These are phyloP conservation scores for Lepidocyrtoides sp. DNA, from an alignment of 2,888 invertebrate species.

Conservation along the genomic window DNA sequence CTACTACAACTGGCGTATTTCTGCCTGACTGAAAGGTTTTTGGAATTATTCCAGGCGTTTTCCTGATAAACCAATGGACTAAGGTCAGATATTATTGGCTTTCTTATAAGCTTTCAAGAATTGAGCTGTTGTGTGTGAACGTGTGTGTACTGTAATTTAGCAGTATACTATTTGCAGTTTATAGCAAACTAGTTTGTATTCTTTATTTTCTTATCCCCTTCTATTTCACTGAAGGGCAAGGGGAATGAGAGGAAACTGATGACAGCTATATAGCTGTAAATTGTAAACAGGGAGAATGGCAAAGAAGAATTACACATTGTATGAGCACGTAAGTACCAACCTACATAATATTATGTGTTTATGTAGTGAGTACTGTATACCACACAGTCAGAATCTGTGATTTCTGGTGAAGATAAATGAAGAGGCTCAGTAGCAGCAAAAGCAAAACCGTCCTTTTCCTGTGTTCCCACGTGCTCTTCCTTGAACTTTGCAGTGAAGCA, in stretches of 20 bases:
- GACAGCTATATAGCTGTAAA: constrained; percentile 16
- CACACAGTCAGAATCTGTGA: constrained; percentile 46
- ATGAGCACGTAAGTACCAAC: background rate
- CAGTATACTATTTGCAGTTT: constrained; percentile 23
- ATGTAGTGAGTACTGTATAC: too few relatives aligned
- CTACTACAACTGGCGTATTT: background rate
- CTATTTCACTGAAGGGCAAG: background rate
- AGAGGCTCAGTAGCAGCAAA: constrained; percentile 35
- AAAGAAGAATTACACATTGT: background rate
- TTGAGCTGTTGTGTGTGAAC: constrained; percentile 38
- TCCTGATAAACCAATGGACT: constrained; percentile 40
- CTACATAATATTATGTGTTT: background rate
- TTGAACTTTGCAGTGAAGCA: background rate
- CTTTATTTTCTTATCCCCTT: background rate
- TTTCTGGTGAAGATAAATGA: constrained; percentile 61
- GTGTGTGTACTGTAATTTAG: constrained; percentile 13
- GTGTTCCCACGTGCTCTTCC: background rate
- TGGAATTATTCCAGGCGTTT: constrained; percentile 71
- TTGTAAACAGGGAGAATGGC: too few relatives aligned
- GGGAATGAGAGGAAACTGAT: constrained; percentile 1
- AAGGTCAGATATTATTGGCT: constrained; percentile 70
- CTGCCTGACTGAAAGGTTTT: constrained; percentile 63
- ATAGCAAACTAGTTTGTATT: too few relatives aligned
- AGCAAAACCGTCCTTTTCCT: constrained; percentile 7
- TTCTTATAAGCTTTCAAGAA: constrained; percentile 13